phyloP scores from a whole-genome alignment of 2,888 invertebrate species.

The Athetis lepigone region DNA sequence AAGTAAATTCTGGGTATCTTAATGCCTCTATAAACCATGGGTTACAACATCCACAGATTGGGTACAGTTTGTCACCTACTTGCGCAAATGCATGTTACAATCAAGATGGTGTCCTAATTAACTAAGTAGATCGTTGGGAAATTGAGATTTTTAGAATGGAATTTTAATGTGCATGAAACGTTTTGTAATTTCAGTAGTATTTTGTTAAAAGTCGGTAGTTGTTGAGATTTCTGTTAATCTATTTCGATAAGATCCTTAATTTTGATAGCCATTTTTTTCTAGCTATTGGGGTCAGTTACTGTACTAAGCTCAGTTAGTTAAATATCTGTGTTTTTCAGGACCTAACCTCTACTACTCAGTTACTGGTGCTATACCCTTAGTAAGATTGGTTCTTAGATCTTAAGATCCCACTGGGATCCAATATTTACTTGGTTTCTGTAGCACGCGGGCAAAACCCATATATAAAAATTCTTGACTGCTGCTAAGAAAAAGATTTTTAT shows the following conservation, averaged over 20 bases:
- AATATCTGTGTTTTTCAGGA: no score
- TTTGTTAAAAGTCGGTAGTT: not conserved
- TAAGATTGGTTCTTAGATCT: no score
- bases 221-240: not conserved
- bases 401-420: no score
- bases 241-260: not conserved
- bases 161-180: constrained; percentile 14
- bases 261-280: no score
- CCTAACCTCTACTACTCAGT: no score
- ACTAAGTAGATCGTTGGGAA: constrained; percentile 46
- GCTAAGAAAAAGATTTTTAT: no score
- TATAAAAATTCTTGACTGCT: no score
- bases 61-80: constrained; percentile 57
- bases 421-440: no score
- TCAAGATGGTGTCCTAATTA: constrained; percentile 57
- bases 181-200: not conserved
- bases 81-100: constrained; percentile 54
- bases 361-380: no score
- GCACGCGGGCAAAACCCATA: no score
- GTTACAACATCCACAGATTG: constrained; percentile 58
- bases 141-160: constrained; percentile 23
- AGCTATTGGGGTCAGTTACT: no score
- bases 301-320: no score
- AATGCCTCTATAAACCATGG: constrained; percentile 56
- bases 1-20: constrained; percentile 57